Base-by-base conservation (phyloP, 2,113 vertebrate genomes). In the Neolamprologus toae region DNA sequence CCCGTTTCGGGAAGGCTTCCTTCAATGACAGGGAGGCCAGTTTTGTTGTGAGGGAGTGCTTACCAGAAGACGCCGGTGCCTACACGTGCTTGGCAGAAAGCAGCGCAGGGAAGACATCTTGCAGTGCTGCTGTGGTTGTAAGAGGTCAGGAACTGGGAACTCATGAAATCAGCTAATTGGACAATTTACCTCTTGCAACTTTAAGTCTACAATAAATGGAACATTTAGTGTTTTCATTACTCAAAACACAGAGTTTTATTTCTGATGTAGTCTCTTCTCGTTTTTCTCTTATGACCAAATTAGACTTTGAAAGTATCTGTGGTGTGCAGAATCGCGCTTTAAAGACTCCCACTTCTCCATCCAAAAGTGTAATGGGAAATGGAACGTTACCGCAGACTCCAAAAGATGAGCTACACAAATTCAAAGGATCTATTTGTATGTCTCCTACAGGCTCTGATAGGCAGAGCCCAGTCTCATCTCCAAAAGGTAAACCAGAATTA, bases 1-100 rank as follows among this genome's bases (percentile, higher is more conserved):
- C 94, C 3, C 85, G 19, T 45, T 97, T 96, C 68, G 96, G 94
- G 31, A 92, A 53, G 3, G 55, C 94, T 26, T 94, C 91, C 13
- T 93, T 96, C 21, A 71, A 91, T 5, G 93, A 80, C 53, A 61
- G 53, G 2, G 84, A 94, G 83, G 89, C 73, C 11, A 94, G 61
- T 14, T 94, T 96, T 57, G 82, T 94, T 42, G 94, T 97, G 89
- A 90, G 6, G n/a, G 96, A 97, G 12, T 96, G 96, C 53, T 92
- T 96, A 79, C 96, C 96, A 0, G 96, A 96, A 66, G 97, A 97
- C 26, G 96, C 96, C 0, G 96, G 97, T 2, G 94, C 95, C 21
- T 97, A 96, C 88, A 96, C 95, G 4, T 97, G 96, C 61, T 23
- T 96, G 88, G 96, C 93, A 3, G 96, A 97, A 87, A 97, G 96